phyloP scores from a whole-genome alignment of 1,140 invertebrate genomes.

The Dreissena polymorpha region DNA sequence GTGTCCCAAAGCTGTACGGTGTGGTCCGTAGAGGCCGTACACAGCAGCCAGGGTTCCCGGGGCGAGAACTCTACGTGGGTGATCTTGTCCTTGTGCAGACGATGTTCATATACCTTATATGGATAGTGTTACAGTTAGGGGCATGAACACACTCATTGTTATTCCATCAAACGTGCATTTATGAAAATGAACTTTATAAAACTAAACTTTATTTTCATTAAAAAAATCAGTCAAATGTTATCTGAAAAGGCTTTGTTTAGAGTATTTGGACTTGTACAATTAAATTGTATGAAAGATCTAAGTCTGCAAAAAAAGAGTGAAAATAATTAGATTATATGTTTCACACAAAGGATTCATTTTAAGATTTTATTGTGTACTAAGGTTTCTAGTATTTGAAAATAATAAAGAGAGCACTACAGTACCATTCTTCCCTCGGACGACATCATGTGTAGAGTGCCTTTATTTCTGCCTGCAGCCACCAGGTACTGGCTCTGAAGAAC shows the following conservation, averaged over 20 bases:
- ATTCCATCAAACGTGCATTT: background rate
- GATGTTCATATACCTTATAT: conserved; percentile 58
- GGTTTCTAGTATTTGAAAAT: background rate
- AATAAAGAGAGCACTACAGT: conserved; percentile 10
- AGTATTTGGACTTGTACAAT: too few species aligned
- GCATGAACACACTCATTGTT: conserved; percentile 10
- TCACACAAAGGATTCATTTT: too few species aligned
- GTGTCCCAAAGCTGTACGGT: conserved; percentile 78
- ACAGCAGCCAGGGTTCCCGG: conserved; percentile 73
- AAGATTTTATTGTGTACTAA: too few species aligned
- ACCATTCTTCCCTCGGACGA: conserved; percentile 71
- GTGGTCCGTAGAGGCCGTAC: conserved; percentile 75
- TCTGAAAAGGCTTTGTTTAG: background rate
- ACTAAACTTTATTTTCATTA: too few species aligned
- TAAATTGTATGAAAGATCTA: background rate
- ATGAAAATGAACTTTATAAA: conserved; percentile 6
- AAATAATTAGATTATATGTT: too few species aligned
- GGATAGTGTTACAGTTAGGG: background rate
- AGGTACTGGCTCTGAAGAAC: conserved; percentile 62
- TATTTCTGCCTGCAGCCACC: conserved; percentile 73
- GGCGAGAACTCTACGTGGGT: conserved; percentile 76
- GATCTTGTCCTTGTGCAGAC: conserved; percentile 75
- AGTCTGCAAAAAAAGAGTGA: background rate
- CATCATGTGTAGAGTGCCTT: conserved; percentile 69
- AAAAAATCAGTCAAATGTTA: background rate